These are phyloP conservation scores for Tachina grossa DNA, from an alignment of 2,888 invertebrate species.

Conservation along the genomic window DNA sequence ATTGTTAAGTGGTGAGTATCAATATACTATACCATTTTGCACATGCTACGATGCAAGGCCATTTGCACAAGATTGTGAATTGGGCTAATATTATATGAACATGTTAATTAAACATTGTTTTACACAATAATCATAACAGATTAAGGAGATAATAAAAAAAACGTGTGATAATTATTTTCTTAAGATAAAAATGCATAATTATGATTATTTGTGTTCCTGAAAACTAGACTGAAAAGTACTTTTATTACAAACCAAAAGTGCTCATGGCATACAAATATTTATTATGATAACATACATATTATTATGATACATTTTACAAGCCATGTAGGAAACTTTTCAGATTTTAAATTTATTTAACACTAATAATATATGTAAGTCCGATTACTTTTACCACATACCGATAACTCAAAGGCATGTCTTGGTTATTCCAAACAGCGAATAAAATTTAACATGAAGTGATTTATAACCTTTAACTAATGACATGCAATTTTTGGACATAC, in stretches of 20 bases:
- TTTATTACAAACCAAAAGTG: neutral
- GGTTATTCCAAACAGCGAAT: no score
- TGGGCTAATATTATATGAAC: neutral
- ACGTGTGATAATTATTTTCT: constrained; percentile 65
- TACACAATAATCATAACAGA: constrained; percentile 7
- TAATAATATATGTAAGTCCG: no score
- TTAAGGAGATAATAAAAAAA: constrained; percentile 33
- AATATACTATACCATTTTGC: no score
- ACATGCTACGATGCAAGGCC: no score
- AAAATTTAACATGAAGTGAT: no score
- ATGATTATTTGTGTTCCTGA: constrained; percentile 35
- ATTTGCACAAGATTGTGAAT: no score
- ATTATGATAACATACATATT: constrained; percentile 2
- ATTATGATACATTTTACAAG: neutral
- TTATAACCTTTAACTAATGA: no score
- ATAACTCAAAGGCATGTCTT: no score
- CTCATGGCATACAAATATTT: constrained; percentile 18
- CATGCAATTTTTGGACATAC: no score
- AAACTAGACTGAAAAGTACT: constrained; percentile 8
- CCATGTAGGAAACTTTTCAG: constrained; percentile 16
- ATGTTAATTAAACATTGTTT: neutral
- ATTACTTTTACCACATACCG: no score
- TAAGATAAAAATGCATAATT: constrained; percentile 39
- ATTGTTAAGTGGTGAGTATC: no score
- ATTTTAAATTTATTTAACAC: no score